These are phyloP conservation scores for Aleiodes testaceus DNA, from an alignment of 2,888 invertebrate species.

Conservation along the genomic window DNA sequence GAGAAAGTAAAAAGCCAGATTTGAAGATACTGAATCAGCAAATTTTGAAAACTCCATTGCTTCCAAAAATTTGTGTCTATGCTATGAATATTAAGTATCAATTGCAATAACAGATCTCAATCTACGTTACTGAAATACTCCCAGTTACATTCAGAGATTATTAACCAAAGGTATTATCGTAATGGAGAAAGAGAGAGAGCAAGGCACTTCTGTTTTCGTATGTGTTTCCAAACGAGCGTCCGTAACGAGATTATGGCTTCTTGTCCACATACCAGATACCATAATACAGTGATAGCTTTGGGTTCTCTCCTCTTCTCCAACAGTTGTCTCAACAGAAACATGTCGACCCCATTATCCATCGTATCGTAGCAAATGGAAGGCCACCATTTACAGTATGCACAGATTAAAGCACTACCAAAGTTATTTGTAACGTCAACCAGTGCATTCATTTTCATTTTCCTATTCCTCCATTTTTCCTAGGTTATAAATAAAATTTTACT, in stretches of 20 bases:
- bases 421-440: slow-evolving; percentile 19
- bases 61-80: background rate
- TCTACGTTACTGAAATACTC: background rate
- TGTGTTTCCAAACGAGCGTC: slow-evolving; percentile 18
- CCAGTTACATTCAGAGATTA: background rate
- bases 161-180: background rate
- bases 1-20: background rate
- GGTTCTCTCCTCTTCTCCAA: background rate
- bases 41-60: slow-evolving; percentile 1
- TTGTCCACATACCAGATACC: slow-evolving; percentile 18
- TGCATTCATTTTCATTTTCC: slow-evolving; percentile 25
- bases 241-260: slow-evolving; percentile 30
- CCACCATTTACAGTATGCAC: slow-evolving; percentile 23
- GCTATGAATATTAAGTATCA: slow-evolving; percentile 20
- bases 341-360: slow-evolving; percentile 31
- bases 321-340: slow-evolving; percentile 24
- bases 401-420: slow-evolving; percentile 28
- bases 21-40: slow-evolving; percentile 12
- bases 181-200: background rate
- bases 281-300: slow-evolving; percentile 23
- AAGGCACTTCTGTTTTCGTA: background rate
- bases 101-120: background rate
- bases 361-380: slow-evolving; percentile 27
- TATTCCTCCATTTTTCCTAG: slow-evolving; percentile 22
- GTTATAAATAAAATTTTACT: slow-evolving; percentile 21